Conservation (phyloP, 2,888 invertebrate genomes). For the Thelaira solivaga region DNA sequence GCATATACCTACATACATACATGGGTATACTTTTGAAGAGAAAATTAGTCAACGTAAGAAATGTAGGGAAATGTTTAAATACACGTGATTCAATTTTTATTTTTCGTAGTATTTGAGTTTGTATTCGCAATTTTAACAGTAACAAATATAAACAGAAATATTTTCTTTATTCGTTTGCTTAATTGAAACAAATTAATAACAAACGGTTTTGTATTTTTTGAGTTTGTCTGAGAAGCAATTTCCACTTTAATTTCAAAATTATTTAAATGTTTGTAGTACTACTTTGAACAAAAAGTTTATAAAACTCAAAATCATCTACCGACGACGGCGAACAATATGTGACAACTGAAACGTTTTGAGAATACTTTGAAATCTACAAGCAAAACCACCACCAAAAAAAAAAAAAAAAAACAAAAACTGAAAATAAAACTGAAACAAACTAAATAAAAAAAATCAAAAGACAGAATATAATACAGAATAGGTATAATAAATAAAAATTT, state of each 20-base stretch:
- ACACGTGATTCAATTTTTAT: constrained; percentile 34
- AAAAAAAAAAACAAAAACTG: constrained; percentile 52
- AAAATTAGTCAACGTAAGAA: constrained; percentile 1
- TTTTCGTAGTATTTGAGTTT: neutral
- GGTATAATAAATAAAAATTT: constrained; percentile 64
- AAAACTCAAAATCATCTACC: constrained; percentile 48
- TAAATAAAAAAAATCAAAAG: constrained; percentile 31
- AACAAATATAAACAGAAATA: neutral
- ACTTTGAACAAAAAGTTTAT: neutral
- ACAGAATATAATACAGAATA: constrained; percentile 21
- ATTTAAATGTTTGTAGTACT: neutral
- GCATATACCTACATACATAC: too few species aligned
- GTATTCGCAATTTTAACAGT: neutral
- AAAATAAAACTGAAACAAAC: constrained; percentile 52
- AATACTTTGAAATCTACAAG: constrained; percentile 64
- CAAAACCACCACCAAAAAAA: constrained; percentile 59
- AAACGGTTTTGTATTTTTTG: neutral
- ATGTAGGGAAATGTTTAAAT: constrained; percentile 2
- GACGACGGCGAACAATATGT: constrained; percentile 47
- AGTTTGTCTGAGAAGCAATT: neutral
- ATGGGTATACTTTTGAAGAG: constrained; percentile 27
- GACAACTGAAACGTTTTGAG: constrained; percentile 61
- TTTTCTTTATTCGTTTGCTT: neutral
- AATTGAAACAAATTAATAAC: neutral
- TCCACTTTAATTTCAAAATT: constrained; percentile 18